Evolutionary conservation across 1,140 invertebrate genomes (phyloP), one percentile per base, ranked within the genome.

Genomic region (Drosophila athabasca): DNA sequence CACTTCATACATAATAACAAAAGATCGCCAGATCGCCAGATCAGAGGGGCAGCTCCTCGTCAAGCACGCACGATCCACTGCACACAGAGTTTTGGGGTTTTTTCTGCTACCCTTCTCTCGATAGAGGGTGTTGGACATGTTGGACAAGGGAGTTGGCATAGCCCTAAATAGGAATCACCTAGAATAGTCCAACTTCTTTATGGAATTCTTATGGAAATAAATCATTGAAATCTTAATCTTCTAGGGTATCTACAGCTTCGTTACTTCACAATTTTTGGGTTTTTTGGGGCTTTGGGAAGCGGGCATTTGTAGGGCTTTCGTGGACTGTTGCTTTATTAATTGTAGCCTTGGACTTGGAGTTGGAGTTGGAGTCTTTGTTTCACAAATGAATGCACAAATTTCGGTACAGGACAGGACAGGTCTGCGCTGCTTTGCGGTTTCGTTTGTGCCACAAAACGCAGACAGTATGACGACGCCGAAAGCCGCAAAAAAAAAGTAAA

Each of bases 1-100:
- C 88, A 90, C 88, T 90, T 87, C 88, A 90, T 90, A 85, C 88
- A 90, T 90, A 90, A 90, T 90, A 90, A 90, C 82, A 90, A 69
- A 71, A 65, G 81, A 74, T 82, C 61, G 65, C 51, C 70, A 51
- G 73, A 79, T 77, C 68, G 65, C 51, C 70, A 51, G 73, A 79
- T 77, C 68, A 39, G 31, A 65, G 4, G 61, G 51, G 45, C 22
- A 44, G 52, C 43, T 62, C 52, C 43, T 62, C 52, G 51, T 54
- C 57, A 80, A 65, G 58, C 59, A 44, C 35, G 50, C 69, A 45
- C 64, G 69, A 70, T 60, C 49, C 55, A 45, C 50, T 73, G 69
- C 62, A 68, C 57, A 67, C 17, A 19, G 17, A 45, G 6, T 59
- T 59, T 15, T 46, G 29, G 39, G 13, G 35, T 35, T 43, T 8